Conservation (phyloP, 2,113 vertebrate genomes). For the Manacus vitellinus region DNA sequence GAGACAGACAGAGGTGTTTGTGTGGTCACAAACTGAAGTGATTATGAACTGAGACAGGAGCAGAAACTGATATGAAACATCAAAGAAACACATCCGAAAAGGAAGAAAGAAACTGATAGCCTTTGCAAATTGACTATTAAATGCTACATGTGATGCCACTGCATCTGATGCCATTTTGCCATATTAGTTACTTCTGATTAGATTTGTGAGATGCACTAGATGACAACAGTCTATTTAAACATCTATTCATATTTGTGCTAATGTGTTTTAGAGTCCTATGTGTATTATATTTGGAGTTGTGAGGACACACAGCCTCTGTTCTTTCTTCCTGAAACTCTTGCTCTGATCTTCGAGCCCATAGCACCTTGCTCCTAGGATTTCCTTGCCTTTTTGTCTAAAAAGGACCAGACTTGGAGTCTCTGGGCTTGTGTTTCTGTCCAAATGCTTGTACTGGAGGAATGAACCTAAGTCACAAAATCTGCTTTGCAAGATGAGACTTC, state of each 20-base stretch:
- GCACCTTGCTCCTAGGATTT: neutral
- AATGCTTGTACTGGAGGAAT: neutral
- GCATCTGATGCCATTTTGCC: neutral
- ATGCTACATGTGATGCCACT: neutral
- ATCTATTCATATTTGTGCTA: slow-evolving; percentile 3
- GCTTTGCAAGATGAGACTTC: neutral
- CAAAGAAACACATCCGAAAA: neutral
- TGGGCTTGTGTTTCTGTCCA: neutral
- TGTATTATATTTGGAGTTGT: neutral
- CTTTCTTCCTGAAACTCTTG: neutral
- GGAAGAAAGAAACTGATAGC: neutral
- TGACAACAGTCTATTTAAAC: slow-evolving; percentile 26
- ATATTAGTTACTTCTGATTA: slow-evolving; percentile 36
- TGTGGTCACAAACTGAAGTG: neutral
- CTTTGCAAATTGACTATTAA: neutral
- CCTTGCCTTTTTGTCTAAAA: neutral
- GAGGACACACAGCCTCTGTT: neutral
- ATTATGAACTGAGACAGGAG: neutral
- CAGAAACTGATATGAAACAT: neutral
- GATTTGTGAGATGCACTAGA: slow-evolving; percentile 30
- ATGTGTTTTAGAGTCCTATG: neutral
- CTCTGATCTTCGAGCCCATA: neutral
- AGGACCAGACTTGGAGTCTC: neutral
- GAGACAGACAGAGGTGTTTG: neutral
- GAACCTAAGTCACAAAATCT: neutral